Evolutionary conservation across 2,113 vertebrate species (phyloP), one percentile per base, ranked within the genome.

Genomic region (Osmerus mordax): DNA sequence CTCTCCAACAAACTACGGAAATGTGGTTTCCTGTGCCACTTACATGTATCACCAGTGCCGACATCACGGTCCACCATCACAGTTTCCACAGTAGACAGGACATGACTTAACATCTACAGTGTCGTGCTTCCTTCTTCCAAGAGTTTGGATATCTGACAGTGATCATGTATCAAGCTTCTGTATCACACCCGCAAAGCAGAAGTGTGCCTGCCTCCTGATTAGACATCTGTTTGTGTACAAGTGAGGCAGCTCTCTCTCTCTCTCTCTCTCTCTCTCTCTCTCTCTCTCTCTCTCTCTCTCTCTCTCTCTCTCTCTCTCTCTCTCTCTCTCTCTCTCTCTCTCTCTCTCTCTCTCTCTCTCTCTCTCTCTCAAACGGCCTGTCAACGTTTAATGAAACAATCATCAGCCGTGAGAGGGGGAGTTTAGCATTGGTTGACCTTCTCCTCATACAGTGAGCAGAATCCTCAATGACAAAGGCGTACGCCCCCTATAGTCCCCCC

Each of bases 371-470:
- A 54, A 78, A 66, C 73, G 70, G 66, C 64, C 74, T 80, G 75
- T 78, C 69, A 76, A 56, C 70, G 61, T 70, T 77, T 65, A 67
- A 86, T 78, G 81, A 79, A 88, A 86, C 76, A 84, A 79, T 83
- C 78, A 75, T 83, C 65, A 64, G 75, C 61, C 65, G 54, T 74
- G 53, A 62, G 23, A 79, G 47, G 65, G 56, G 70, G 41, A 81
- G 69, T 74, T 84, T 72, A 83, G 67, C 71, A 28, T 18, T 68
- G 7, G 41, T 80, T 70, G 77, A 85, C 81, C 80, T 75, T 74
- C 70, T 77, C 73, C 75, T 29, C 60, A 41, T 72, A 72, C 77
- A 75, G 79, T 56, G 68, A 62, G 69, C 72, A 73, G 82, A 84
- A 86, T 86, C 72, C 63, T 62, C 79, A 81, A 77, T 78, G 80